Conservation (phyloP, 1,140 invertebrate genomes). For the Atta cephalotes region DNA sequence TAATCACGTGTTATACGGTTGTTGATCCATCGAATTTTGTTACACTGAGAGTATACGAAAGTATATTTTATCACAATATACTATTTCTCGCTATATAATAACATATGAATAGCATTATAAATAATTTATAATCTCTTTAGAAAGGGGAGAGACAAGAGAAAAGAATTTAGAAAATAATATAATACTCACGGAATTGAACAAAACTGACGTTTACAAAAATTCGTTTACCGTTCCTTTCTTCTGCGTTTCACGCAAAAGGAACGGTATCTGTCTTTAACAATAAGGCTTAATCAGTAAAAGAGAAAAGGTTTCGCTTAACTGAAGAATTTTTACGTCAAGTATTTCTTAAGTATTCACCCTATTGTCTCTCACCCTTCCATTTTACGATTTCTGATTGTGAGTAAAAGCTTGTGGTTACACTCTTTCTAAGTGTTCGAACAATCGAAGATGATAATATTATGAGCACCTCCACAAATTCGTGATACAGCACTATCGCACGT, state of each 20-base stretch:
- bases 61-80: neutral
- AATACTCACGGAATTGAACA: neutral
- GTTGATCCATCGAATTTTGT: slow-evolving; percentile 10
- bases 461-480: neutral
- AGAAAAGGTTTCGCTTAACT: slow-evolving; percentile 29
- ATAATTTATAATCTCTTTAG: slow-evolving; percentile 14
- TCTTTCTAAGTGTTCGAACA: neutral
- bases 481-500: slow-evolving; percentile 55
- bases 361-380: slow-evolving; percentile 69
- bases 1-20: neutral
- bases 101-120: neutral
- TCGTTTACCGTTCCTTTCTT: neutral
- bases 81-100: neutral
- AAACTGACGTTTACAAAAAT: neutral
- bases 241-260: neutral
- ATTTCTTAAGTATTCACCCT: slow-evolving; percentile 10
- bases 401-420: neutral
- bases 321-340: slow-evolving; percentile 19
- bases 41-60: neutral
- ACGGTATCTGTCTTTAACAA: neutral
- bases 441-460: neutral
- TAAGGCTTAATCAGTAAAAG: slow-evolving; percentile 1
- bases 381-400: slow-evolving; percentile 64
- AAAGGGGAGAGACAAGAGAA: neutral
- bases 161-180: neutral